Conservation (phyloP, 2,888 invertebrate species). For the Andrena trimmerana region DNA sequence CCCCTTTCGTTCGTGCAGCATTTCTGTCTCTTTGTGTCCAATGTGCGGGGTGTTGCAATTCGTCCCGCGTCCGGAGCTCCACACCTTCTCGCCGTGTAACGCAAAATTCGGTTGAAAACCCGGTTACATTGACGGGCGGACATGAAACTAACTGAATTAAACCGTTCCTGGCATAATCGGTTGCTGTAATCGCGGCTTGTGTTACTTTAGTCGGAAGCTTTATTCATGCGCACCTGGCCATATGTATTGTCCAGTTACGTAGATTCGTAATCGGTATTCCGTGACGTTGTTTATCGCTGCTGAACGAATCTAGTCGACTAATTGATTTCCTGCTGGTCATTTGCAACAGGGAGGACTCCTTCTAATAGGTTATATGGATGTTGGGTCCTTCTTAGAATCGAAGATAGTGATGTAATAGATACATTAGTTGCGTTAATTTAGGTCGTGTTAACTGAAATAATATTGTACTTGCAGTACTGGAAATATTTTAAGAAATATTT, state of each 20-base stretch:
- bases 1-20: background rate
- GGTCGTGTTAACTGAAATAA: too few relatives aligned
- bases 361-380: background rate
- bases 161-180: slow-evolving; percentile 9
- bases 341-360: background rate
- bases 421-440: too few relatives aligned
- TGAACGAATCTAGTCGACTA: slow-evolving; percentile 18
- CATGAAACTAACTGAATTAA: slow-evolving; percentile 17
- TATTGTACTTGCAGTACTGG: too few relatives aligned
- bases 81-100: background rate
- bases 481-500: too few relatives aligned
- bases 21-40: slow-evolving; percentile 6
- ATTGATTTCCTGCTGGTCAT: slow-evolving; percentile 15
- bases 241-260: slow-evolving; percentile 3
- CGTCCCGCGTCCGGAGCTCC: background rate
- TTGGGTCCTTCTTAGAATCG: background rate
- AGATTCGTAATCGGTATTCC: slow-evolving; percentile 16
- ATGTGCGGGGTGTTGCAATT: background rate
- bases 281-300: slow-evolving; percentile 4
- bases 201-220: slow-evolving; percentile 56
- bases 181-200: slow-evolving; percentile 17
- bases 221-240: slow-evolving; percentile 14
- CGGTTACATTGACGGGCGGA: background rate
- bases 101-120: background rate
- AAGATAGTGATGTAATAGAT: too few relatives aligned